A percentile compares a stretch with the other conserved stretches of the same genome.
These are phyloP conservation scores for Prionace glauca DNA, from an alignment of 2,797 vertebrate species.

Conservation along the genomic window DNA sequence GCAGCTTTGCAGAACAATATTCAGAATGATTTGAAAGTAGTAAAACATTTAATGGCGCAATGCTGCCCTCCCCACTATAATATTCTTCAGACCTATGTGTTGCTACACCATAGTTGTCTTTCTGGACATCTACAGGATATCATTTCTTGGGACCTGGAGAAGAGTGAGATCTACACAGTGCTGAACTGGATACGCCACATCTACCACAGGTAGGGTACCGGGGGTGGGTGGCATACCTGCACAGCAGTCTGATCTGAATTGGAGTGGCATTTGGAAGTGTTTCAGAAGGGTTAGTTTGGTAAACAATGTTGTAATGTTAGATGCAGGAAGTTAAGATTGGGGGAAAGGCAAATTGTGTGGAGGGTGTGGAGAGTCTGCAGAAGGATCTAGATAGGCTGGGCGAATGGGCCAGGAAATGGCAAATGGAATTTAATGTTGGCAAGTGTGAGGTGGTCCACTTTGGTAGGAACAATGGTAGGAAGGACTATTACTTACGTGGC, in stretches of 20 bases:
- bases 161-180: constrained; percentile 79
- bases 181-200: constrained; percentile 80
- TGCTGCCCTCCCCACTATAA: constrained; percentile 81
- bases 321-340: background rate
- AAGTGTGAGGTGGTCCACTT: no score
- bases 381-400: no score
- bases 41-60: constrained; percentile 79
- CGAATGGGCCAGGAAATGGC: no score
- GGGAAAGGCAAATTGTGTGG: no score
- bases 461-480: no score
- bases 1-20: constrained; percentile 71
- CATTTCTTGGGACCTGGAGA: constrained; percentile 75
- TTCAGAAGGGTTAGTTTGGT: background rate
- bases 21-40: constrained; percentile 70
- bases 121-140: constrained; percentile 70
- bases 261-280: background rate
- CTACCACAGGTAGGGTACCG: constrained; percentile 75
- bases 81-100: constrained; percentile 67
- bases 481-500: no score
- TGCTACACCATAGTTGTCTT: constrained; percentile 73
- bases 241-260: background rate
- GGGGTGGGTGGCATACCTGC: background rate
- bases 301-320: background rate
- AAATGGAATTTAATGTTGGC: no score
- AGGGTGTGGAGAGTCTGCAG: no score